Evolutionary conservation across 2,113 vertebrate species (phyloP).

Genomic region (Monopterus albus): DNA sequence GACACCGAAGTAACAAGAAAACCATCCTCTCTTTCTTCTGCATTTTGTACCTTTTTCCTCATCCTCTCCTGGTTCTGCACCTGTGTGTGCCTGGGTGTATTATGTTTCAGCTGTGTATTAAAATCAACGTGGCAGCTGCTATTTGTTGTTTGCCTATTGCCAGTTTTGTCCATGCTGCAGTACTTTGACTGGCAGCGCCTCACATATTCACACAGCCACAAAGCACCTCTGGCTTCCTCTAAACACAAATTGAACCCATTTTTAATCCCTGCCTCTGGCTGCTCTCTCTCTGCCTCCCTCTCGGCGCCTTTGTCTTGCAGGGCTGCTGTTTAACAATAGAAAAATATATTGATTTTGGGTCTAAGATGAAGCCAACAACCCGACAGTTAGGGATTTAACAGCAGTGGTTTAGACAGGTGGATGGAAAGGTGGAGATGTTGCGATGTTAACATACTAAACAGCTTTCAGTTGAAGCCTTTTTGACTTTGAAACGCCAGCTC

Average conservation of each 20-base stretch:
- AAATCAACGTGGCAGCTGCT: slow-evolving; percentile 47
- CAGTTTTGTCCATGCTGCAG: slow-evolving; percentile 16
- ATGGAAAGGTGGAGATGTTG: neutral
- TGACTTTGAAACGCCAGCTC: slow-evolving; percentile 18
- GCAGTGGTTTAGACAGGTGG: neutral
- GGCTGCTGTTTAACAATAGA: neutral
- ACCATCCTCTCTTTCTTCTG: neutral
- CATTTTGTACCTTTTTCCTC: slow-evolving; percentile 3
- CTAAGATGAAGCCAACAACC: neutral
- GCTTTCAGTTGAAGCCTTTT: neutral
- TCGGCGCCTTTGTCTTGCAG: neutral
- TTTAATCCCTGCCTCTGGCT: slow-evolving; percentile 30
- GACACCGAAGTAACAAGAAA: neutral
- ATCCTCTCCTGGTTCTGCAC: slow-evolving; percentile 61
- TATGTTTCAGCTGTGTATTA: slow-evolving; percentile 16
- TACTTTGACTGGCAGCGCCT: neutral
- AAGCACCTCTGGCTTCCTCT: slow-evolving; percentile 20
- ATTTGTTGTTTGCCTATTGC: slow-evolving; percentile 58
- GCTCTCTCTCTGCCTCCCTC: neutral
- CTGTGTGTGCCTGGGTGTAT: slow-evolving; percentile 20
- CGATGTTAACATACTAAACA: slow-evolving; percentile 20
- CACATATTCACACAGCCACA: slow-evolving; percentile 7
- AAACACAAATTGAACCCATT: slow-evolving; percentile 35
- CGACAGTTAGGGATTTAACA: neutral
- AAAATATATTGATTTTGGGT: slow-evolving; percentile 26